Evolutionary conservation across 2,888 invertebrate species (phyloP), one percentile per base, ranked within the genome.

Genomic region (Parnassius orleans): DNA sequence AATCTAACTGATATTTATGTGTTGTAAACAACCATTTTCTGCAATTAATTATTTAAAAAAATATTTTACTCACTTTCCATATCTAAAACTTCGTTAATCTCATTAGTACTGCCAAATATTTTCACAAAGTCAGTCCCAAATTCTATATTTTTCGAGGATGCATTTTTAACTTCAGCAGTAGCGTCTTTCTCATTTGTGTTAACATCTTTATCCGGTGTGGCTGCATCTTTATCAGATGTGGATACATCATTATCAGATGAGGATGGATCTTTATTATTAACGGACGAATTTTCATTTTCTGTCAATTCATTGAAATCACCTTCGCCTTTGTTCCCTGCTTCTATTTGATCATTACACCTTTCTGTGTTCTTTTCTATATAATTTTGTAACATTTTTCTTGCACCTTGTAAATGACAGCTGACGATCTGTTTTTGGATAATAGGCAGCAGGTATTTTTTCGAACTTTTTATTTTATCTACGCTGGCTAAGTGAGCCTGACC

Each of bases 51-150:
- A 54, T 43, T 42, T 12, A 12, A 55, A 14, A 53, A 57, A 46
- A 5, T 12, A 5, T 42, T 48, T 33, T 43, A 86, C 88, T 87
- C 48, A 90, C 90, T 73, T 69, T 92, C 89, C 57, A 69, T 62
- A 74, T 90, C 87, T 66, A 91, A 71, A 1, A 86, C 61, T 50
- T 86, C 83, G 51, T 87, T 87, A 10, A 92, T 70, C 42, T 92
- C 88, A 62, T 84, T 87, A 7, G 78, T 81, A 33, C 66, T 81
- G 2, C 89, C 90, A 56, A 89, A 91, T 12, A 90, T 70, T 68
- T 84, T 85, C 9, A 84, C 66, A 64, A 77, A 83, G 63, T 81
- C 79, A 7, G 75, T 55, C 54, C 74, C 75, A 10, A 60, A 68
- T 11, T 1, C 1, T 46, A 1, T 46, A 11, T 1, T 11, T 46